Base-by-base conservation (phyloP, 1,140 invertebrate genomes). In the Drosophila ambigua region DNA sequence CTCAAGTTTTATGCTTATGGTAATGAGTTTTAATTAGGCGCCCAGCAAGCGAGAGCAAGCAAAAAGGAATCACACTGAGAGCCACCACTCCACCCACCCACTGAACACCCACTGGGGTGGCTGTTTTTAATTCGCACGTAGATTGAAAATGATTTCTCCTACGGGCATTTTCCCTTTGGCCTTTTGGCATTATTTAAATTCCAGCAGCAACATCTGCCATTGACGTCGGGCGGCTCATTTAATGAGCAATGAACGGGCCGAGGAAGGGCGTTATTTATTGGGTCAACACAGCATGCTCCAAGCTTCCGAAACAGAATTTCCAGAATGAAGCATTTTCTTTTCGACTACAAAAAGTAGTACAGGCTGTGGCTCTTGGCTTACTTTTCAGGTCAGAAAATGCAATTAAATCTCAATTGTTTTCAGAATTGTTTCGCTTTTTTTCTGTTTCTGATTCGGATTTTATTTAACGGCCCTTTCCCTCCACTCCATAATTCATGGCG, bases 11-110 rank as follows among this genome's bases (percentile, higher is more conserved):
- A 82, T 82, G 78, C 83, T 87, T 87, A 87, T 87, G 83, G 83
- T 87, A 87, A 87, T 87, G 83, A 87, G 83, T 87, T 87, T 87
- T 87, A 87, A 87, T 88, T 87, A 87, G 83, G 83, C 83, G 83
- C 83, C 51, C 83, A 87, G 83, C 75, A 87, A 87, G 60, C 43
- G 55, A 43, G 49, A 51, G 67, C 58, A 63, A 63, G 44, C 54
- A 43, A 26, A 71, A 76, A 63, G 61, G 41, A 39, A 55, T 52
- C 55, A 39, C 46, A 31, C 8, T 57, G 44, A 60, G 49, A 61
- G 49, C 58, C 69, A 75, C 50, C 66, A 57, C 63, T 58, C 9
- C 65, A 57, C 44, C 24, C 58, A 50, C 41, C 50, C 24, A 62
- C 46, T 59, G 54, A 68, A 54, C 75, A 78, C 74, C 62, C 75